Conservation (phyloP, 2,797 vertebrate species). For the Pampus argenteus region DNA sequence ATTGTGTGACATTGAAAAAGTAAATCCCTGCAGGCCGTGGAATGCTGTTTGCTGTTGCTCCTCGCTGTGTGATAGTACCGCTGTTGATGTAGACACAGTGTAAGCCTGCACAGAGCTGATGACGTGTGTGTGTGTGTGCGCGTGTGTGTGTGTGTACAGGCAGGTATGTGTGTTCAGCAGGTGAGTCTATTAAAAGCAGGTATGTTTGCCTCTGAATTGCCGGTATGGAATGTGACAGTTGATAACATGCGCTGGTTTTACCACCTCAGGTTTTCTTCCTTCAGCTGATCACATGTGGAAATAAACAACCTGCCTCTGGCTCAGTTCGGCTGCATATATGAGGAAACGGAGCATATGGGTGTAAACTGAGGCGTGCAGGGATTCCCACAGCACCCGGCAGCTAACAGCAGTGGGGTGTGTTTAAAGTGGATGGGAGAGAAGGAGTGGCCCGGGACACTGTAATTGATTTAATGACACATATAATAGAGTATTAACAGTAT, state of each 20-base stretch:
- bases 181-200: background rate
- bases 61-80: constrained; percentile 25
- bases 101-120: background rate
- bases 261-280: constrained; percentile 34
- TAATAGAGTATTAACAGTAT: background rate
- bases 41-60: constrained; percentile 65
- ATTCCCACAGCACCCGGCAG: background rate
- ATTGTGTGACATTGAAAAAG: constrained; percentile 61
- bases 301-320: constrained; percentile 13
- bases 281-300: background rate
- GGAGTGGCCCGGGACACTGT: constrained; percentile 2
- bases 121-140: background rate
- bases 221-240: constrained; percentile 44
- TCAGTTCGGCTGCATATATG: background rate
- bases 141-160: background rate
- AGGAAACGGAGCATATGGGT: background rate
- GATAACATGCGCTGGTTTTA: constrained; percentile 41
- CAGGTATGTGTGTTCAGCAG: background rate
- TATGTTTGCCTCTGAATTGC: constrained; percentile 23
- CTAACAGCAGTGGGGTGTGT: background rate
- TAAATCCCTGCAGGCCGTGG: constrained; percentile 59
- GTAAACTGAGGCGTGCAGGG: no score
- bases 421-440: background rate
- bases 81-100: constrained; percentile 26
- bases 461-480: background rate